Base-by-base conservation (phyloP, 2,797 vertebrate species). In the Sebastes variabilis region DNA sequence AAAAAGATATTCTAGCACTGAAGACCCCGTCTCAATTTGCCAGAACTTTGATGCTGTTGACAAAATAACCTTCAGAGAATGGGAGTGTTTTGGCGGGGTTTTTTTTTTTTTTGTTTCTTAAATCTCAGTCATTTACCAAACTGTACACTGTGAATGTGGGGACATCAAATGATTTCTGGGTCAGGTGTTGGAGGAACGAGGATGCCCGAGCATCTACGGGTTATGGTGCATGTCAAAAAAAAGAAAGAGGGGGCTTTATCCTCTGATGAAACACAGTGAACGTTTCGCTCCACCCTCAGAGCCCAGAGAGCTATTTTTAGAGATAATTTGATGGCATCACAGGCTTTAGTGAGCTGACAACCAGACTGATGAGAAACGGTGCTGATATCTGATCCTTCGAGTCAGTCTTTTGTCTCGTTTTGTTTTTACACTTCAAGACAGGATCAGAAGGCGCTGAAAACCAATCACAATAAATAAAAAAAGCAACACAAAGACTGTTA, bases 241-340 rank as follows among this genome's bases (percentile, higher is more conserved):
- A 22, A 34, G 36, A 36, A 34, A 5, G 12, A 2, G 6, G 4
- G 12, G 27, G 29, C 3, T 75, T 67, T 27, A 62, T 36, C 42
- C 58, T 73, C 32, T 61, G 69, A 72, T 76, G 46, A 76, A 55
- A 79, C 30, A 32, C 66, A 20, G 6, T n/a, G 10, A 75, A 20
- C 6, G 1, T 64, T 79, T 46, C 2, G 25, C 56, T 49, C 72
- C 72, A 38, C 72, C 72, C 82, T 18, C 22, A 1, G 18, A 69
- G 64, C 60, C 42, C 1, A 2, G 67, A 11, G 1, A 20, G 62
- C 71, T 90, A 90, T 90, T 81, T 86, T 82, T 79, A 85, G 79
- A 84, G 24, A 73, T 82, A 42, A 84, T 87, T 83, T 87, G 80
- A 80, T 61, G 59, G 30, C 72, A 69, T 78, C 61, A 67, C 8